Conservation (phyloP, 2,888 invertebrate genomes). For the Andrena praecox region DNA sequence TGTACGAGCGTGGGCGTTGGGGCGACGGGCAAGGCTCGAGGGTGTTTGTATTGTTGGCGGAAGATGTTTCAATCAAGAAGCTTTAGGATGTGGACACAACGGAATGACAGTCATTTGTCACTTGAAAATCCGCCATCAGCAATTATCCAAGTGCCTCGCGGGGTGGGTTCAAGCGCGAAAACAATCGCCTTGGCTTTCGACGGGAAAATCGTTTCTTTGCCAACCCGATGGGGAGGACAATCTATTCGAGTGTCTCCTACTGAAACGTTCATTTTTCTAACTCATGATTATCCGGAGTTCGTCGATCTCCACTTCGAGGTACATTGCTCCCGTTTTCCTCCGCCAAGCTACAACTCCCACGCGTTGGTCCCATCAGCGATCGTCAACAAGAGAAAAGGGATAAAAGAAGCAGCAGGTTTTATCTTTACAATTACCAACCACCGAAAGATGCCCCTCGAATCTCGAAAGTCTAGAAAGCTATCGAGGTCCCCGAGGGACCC, state of each 20-base stretch:
- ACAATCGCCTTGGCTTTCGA: no score
- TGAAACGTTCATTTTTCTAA: neutral
- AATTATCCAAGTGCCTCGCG: neutral
- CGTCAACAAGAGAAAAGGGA: no score
- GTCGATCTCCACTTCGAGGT: neutral
- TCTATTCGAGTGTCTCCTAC: no score
- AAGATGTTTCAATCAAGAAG: neutral
- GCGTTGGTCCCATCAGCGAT: no score
- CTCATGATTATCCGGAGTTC: neutral
- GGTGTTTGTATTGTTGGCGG: slow-evolving; percentile 4
- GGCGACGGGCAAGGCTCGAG: neutral
- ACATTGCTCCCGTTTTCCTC: neutral
- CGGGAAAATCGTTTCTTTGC: no score
- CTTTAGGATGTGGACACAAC: slow-evolving; percentile 8
- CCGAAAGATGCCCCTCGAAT: neutral
- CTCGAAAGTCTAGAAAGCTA: neutral
- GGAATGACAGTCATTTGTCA: slow-evolving; percentile 22
- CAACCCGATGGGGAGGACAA: no score
- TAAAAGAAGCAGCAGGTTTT: no score
- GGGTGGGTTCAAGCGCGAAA: neutral
- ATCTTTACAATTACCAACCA: neutral
- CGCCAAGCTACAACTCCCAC: no score
- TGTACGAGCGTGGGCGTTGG: slow-evolving; percentile 52
- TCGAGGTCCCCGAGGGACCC: neutral
- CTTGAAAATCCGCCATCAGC: neutral